Conservation (phyloP, 1,140 invertebrate genomes). For the Lepeophtheirus salmonis region DNA sequence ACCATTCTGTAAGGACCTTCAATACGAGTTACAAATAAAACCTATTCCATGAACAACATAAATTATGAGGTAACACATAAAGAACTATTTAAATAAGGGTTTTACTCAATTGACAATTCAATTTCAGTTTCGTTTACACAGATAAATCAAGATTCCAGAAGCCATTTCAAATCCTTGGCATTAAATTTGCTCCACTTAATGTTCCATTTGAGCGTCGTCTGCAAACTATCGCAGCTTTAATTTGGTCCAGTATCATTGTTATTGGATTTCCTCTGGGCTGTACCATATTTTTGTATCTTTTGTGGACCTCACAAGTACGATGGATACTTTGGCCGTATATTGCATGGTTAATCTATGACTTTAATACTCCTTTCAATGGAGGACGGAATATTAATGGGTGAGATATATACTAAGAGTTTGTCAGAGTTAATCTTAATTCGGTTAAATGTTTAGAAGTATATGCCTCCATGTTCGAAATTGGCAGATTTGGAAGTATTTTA, state of each 20-base stretch:
- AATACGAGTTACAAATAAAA: too few species aligned
- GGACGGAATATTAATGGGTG: background rate
- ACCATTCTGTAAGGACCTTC: too few species aligned
- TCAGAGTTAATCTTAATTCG: background rate
- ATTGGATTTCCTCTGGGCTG: background rate
- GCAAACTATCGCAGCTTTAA: background rate
- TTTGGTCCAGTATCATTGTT: background rate
- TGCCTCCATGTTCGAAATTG: background rate
- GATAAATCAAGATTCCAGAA: too few species aligned
- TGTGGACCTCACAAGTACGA: background rate
- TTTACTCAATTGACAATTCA: too few species aligned
- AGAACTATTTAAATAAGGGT: too few species aligned
- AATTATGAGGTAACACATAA: too few species aligned
- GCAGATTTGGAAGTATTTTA: background rate
- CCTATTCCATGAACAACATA: too few species aligned
- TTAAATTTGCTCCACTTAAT: background rate
- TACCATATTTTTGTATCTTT: background rate
- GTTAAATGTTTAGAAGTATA: background rate
- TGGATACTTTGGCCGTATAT: background rate
- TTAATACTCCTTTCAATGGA: background rate
- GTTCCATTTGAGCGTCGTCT: background rate
- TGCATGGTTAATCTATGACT: background rate
- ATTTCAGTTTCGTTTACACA: too few species aligned
- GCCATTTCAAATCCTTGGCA: background rate
- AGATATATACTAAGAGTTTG: background rate